phyloP scores from a whole-genome alignment of 2,113 vertebrate species.

The Columbina picui region DNA sequence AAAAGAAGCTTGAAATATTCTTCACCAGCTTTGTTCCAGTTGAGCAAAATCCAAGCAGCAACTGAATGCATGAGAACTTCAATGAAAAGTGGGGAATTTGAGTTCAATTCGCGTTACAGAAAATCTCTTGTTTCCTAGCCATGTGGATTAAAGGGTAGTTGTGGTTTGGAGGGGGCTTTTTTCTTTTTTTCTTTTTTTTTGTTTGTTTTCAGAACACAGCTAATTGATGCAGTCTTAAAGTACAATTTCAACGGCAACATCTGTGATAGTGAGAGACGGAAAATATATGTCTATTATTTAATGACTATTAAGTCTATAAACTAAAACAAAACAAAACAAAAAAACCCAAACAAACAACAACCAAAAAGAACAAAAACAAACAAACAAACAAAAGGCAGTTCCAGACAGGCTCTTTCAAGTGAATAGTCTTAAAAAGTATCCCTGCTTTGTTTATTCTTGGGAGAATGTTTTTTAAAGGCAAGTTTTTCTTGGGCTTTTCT shows the following conservation, averaged over 20 bases:
- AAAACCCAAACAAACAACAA: no score
- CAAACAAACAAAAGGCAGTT: not conserved
- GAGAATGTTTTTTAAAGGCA: not conserved
- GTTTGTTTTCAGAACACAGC: not conserved
- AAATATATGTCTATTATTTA: not conserved
- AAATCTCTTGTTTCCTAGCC: not conserved
- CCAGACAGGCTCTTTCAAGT: not conserved
- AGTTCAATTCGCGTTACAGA: not conserved
- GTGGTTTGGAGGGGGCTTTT: rapidly evolving
- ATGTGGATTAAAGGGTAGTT: not conserved
- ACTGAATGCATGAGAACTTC: not conserved
- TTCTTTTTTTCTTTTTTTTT: not conserved
- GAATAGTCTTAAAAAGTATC: not conserved
- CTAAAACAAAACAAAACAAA: not conserved
- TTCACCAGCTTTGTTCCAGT: not conserved
- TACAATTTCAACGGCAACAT: not conserved
- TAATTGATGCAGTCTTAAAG: not conserved
- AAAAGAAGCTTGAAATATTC: not conserved
- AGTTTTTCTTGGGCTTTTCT: not conserved
- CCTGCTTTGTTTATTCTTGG: not conserved
- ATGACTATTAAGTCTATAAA: not conserved
- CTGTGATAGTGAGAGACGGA: not conserved
- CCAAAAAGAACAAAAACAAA: no score
- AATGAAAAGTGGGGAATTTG: not conserved
- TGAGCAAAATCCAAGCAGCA: not conserved